Base-by-base conservation (phyloP, 2,797 vertebrate species). In the Chelidonichthys spinosus region DNA sequence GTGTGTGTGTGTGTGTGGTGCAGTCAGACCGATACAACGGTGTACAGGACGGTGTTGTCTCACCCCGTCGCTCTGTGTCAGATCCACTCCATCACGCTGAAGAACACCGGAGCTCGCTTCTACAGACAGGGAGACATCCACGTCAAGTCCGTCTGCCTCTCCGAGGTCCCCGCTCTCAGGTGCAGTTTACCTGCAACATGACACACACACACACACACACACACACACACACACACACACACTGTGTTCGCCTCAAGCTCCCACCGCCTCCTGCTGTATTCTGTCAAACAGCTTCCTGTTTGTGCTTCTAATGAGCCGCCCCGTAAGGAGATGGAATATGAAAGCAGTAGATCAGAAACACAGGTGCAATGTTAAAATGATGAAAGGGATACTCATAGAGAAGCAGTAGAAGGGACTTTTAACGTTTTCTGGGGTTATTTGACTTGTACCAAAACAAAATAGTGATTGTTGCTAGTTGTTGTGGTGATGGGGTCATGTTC, bases 101-200 rank as follows among this genome's bases (percentile, higher is more conserved):
- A 69, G 84, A 95, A 94, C 89, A 94, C 87, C 0, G 94, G 95
- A 7, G 15, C 71, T 18, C 85, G 83, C 0, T 89, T 95, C 74
- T 93, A 93, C 92, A 87, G 90, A 56, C 94, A 95, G 78, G 82
- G 79, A 18, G 85, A 93, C 7, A 33, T 96, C 72, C 91, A 94
- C 59, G 32, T 96, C 52, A 79, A 89, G 70, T 94, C 90, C 5
- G 85, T 95, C 37, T 96, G 95, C 63, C 61, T 95, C 73, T 89
- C 90, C 0, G 87, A 92, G 74, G 53, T 96, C 43, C 93, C 92
- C 18, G 53, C 72, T 1, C 44, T 32, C 65, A 88, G 89, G 94
- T 95, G 72, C 17, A 9, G 36, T 10, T 7, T 17, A 13, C 46
- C 18, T 17, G 3, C 0, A 14, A 39, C 10, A 42, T 4, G 35